Base-by-base conservation (phyloP, 2,888 invertebrate genomes). In the Pammene fasciana region DNA sequence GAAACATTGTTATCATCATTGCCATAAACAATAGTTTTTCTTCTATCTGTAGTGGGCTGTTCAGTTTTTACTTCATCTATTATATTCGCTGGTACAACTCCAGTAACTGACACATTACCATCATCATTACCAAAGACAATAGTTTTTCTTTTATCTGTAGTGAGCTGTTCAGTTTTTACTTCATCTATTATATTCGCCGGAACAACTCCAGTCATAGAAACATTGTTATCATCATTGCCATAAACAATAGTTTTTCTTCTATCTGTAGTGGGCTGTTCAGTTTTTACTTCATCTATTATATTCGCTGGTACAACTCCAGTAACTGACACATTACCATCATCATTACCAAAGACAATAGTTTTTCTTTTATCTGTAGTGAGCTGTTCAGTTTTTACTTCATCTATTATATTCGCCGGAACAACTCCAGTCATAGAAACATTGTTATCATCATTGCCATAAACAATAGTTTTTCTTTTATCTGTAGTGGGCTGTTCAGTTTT, bases 361-460 rank as follows among this genome's bases (percentile, higher is more conserved):
- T 18, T 38, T 34, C 36, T 52, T 1, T 14, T 26, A 46, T 26
- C 59, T n/a, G 36, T 6, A 18, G 52, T n/a, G 26, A 75, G 72
- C 48, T 74, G n/a, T 26, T 26, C 26, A 26, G 13, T 13, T 43
- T 43, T 43, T 26, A 5, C 26, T 18, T 50, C 50, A 6, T 26
- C 26, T 26, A 46, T 14, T 13, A 77, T 76, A n/a, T 57, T 61
- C n/a, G 76, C 65, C 9, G 79, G 70, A n/a, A 41, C 3, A 13
- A 72, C 74, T 75, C 79, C 74, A 13, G 79, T 79, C 16, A 80
- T 71, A n/a, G 82, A 81, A n/a, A 80, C 73, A 68, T 82, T 72
- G 0, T 72, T 75, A 0, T 73, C 38, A 11, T 50, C 6, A 18
- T 50, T 11, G 6, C 6, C 50, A 18, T n/a, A 50, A 4, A 18